Base-by-base conservation (phyloP, 2,797 vertebrate species). In the Enteromius radiatus region DNA sequence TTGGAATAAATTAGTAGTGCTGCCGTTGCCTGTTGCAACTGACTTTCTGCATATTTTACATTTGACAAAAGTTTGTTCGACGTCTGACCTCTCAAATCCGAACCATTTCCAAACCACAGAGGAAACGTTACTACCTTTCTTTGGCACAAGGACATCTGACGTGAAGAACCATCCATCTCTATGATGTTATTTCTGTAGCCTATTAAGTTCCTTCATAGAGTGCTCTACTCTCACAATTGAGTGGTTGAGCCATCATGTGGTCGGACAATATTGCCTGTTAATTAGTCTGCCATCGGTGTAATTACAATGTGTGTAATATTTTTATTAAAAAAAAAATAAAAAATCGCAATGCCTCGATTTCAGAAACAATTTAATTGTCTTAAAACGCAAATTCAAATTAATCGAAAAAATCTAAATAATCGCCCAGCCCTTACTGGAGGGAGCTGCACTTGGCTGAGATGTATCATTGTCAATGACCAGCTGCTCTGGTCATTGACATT, bases 1-100 rank as follows among this genome's bases (percentile, higher is more conserved):
- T 12, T 83, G 47, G 23, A 68, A 76, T 68, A 82, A 76, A 52
- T 82, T 68, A 10, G 45, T 68, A 10, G 49, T 45, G 36, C 49
- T 77, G 7, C 31, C 11, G 41, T 10, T n/a, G 2, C 11, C 4
- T 23, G 74, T 76, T n/a, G 52, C 52, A 52, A 61, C 10, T 1
- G 47, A 33, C 52, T 76, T 76, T 76, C 9, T 1, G n/a, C 73
- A 56, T 33, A 75, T 36, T 19, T 36, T 75, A 10, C 52, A 41
- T 26, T 23, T n/a, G 15, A 59, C 26, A 1, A 33, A 41, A 26
- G 23, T 77, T 77, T 61, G 23, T 59, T 59, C 1, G 8, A 59
- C 10, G 1, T 61, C 23, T 61, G 56, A 28, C 12, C 14, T 70
- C 23, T 77, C 45, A 26, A 28, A 77, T 23, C 17, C 23, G 0